phyloP scores from a whole-genome alignment of 2,888 invertebrate species.

The Tachina grossa region DNA sequence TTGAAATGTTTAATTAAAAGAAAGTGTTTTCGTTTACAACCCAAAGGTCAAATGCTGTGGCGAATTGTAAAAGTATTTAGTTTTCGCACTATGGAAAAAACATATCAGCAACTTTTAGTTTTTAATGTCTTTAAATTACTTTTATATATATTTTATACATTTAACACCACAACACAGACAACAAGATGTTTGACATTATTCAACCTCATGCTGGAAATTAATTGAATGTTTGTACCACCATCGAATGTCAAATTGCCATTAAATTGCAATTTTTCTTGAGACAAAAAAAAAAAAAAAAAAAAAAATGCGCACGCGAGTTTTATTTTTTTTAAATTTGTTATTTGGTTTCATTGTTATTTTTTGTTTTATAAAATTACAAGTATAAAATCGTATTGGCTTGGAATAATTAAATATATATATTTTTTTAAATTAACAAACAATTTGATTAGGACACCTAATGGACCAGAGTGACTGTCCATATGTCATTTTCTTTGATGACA shows the following conservation, averaged over 20 bases:
- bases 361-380: slow-evolving; percentile 13
- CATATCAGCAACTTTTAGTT: slow-evolving; percentile 1
- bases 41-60: slow-evolving; percentile 36
- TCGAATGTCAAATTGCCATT: slow-evolving; percentile 52
- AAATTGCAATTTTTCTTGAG: slow-evolving; percentile 42
- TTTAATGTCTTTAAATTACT: background rate
- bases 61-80: slow-evolving; percentile 36
- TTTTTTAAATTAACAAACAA: too few species aligned
- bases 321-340: slow-evolving; percentile 9
- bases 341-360: background rate
- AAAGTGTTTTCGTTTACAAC: slow-evolving; percentile 35
- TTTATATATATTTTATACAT: slow-evolving; percentile 13
- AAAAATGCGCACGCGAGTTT: slow-evolving; percentile 32
- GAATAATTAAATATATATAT: too few species aligned
- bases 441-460: too few species aligned
- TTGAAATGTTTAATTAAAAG: slow-evolving; percentile 48
- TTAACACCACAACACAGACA: slow-evolving; percentile 22
- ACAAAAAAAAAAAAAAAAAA: slow-evolving; percentile 47
- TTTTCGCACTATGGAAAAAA: slow-evolving; percentile 27
- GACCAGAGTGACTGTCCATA: too few species aligned
- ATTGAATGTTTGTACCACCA: slow-evolving; percentile 62
- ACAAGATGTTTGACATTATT: slow-evolving; percentile 43
- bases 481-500: slow-evolving; percentile 7
- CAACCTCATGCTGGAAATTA: slow-evolving; percentile 56
- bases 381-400: background rate